Evolutionary conservation across 2,113 vertebrate species (phyloP), one percentile per base, ranked within the genome.

Genomic region (Microcebus jonahi): DNA sequence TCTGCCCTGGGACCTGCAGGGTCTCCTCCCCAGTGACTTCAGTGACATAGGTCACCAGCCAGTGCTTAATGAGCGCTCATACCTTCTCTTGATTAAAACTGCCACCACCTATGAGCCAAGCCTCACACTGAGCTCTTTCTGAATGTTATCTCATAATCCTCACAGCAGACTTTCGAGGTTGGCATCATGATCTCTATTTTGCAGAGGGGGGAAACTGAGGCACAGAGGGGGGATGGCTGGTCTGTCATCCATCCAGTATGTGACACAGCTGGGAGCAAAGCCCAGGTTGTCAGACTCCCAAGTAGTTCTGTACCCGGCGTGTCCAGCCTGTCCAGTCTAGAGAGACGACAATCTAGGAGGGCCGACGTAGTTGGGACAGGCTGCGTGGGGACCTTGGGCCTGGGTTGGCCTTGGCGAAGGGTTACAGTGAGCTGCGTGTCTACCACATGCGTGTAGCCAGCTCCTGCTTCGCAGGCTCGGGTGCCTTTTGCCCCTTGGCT

Each of bases 121-220:
- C 55, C 76, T 9, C 14, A 21, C 8, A 2, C 4, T 12, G 42
- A 73, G 57, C 45, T 39, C 31, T 88, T 90, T 31, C 70, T 2
- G 3, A 10, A 29, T 29, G 21, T 80, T 77, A 34, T 29, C 15
- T 5, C 39, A 42, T 17, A 36, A 42, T 91, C 45, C 50, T 53
- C 14, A 2, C 36, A 48, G 34, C 21, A 84, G 12, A 36, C 87
- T 80, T 77, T 48, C 21, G 45, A 91, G 23, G 34, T 82, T 80
- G 85, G 53, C 71, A 36, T 84, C 48, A 25, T 70, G 53, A 17
- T 36, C 67, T 89, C 76, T 50, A 34, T 76, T 96, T 77, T 93
- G 39, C 53, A 77, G 63, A 82, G 36, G 29, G 29, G 9, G 27
- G 39, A 88, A 67, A 65, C 53, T 59, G 94, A 96, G 79, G 63